Evolutionary conservation across 2,797 vertebrate genomes (phyloP), one percentile per base, ranked within the genome.

Genomic region (Pelobates cultripes): DNA sequence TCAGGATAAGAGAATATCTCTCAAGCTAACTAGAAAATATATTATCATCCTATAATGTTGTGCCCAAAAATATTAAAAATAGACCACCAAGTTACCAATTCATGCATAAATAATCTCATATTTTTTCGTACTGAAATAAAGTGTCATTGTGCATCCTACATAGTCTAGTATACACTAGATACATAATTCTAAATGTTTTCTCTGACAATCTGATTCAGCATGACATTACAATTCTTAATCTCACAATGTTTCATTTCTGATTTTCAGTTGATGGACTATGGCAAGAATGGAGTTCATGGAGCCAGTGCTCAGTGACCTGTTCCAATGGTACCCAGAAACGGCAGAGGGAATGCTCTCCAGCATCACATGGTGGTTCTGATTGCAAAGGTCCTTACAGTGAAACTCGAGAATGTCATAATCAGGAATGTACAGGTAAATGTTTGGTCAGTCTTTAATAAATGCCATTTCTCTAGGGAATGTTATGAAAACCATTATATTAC

Each of bases 221-320:
- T 28, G 28, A 2, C 28, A 2, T 28, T 28, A 28, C 28, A 28
- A 28, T 28, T 28, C 28, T 28, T 28, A 28, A 28, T 55, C 43
- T 53, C 47, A 61, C n/a, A 72, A 60, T 82, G 70, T 68, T 71
- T 69, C 3, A 7, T 70, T 67, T 45, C 17, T 43, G 14, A 63
- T 89, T 87, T 82, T 40, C 87, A 99, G 98, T 99, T 88, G 98
- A 99, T 51, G 98, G 98, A 79, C 97, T 99, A 92, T 99, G 98
- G 98, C 97, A 99, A 87, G 98, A 99, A 89, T 99, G 98, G 98
- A 99, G 96, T 86, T 89, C 95, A 0, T 99, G 98, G 98, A 99
- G 97, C 87, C 96, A 98, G 88, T 99, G 98, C 88, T 99, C 98
- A 0, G 98, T 98, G 92, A 99, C 97, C 17, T 99, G 98, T 90